Base-by-base conservation (phyloP, 2,113 vertebrate species). In the Stercorarius parasiticus region DNA sequence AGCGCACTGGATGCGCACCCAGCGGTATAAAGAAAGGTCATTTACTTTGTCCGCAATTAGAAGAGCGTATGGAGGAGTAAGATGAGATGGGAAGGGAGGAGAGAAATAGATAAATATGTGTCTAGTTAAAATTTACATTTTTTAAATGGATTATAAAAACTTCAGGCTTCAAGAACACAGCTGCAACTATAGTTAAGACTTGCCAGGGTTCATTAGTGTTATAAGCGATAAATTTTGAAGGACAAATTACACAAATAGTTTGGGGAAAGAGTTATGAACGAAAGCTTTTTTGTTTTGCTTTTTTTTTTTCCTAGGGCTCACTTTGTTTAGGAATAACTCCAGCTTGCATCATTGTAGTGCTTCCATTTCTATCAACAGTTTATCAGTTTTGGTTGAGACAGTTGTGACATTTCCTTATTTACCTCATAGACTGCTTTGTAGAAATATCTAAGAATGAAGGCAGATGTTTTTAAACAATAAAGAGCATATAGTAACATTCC, bases 151-250 rank as follows among this genome's bases (percentile, higher is more conserved):
- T 97, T 97, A 97, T 97, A 98, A 98, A 97, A 97, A 95, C 94
- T 93, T 95, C 95, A 95, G 88, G 71, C 93, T 98, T 98, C 97
- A 95, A 95, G 69, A 94, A 90, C 97, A 97, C 98, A 98, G 98
- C 98, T 98, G 98, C 97, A 97, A 95, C 95, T 97, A 97, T 94
- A 98, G 98, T 98, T 98, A 97, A 96, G 97, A 98, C 98, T 98
- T 94, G 98, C 98, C 97, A 98, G 98, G 98, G 94, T 97, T 98
- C 97, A 98, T 98, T 98, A 98, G 98, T 95, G 95, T 97, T 98
- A 97, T 97, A 98, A 98, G 97, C 22, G 82, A 98, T 98, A 98
- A 98, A 97, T 97, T 98, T 94, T 95, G 97, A 98, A 98, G 98
- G 98, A 98, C 98, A 98, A 98, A 98, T 97, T 98, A 97, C 90